phyloP scores from a whole-genome alignment of 2,797 vertebrate species.

The Cottoperca gobio region DNA sequence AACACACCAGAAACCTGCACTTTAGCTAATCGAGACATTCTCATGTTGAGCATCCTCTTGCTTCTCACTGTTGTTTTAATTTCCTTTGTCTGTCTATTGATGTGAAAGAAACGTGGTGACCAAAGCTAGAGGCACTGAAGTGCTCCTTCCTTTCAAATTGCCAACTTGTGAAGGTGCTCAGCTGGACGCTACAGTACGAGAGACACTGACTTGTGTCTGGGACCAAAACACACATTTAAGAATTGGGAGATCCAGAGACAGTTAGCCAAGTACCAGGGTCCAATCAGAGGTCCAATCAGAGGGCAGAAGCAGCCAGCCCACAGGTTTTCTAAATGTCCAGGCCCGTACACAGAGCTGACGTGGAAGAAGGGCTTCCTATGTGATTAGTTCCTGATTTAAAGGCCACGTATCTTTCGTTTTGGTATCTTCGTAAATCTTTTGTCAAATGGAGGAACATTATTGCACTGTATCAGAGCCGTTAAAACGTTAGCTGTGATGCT shows the following conservation, averaged over 20 bases:
- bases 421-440: background rate
- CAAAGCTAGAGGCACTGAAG: conserved; percentile 28
- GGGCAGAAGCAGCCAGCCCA: background rate
- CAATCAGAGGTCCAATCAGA: conserved; percentile 13
- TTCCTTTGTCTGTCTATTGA: conserved; percentile 18
- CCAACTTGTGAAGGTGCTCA: conserved; percentile 49
- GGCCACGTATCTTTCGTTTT: conserved; percentile 38
- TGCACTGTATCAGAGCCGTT: conserved; percentile 51
- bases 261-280: conserved; percentile 3
- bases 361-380: conserved; percentile 8
- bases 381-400: conserved; percentile 9
- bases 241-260: background rate
- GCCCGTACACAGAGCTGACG: background rate
- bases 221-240: conserved; percentile 49
- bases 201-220: conserved; percentile 26
- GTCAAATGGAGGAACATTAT: conserved; percentile 15
- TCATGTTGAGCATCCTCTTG: conserved; percentile 28
- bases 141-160: conserved; percentile 18
- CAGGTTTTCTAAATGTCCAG: background rate
- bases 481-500: background rate
- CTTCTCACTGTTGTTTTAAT: conserved; percentile 31
- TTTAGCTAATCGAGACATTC: conserved; percentile 74
- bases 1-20: conserved; percentile 76
- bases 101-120: conserved; percentile 16
- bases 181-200: conserved; percentile 18